Conservation (phyloP, 2,113 vertebrate genomes). For the Falco punctatus region DNA sequence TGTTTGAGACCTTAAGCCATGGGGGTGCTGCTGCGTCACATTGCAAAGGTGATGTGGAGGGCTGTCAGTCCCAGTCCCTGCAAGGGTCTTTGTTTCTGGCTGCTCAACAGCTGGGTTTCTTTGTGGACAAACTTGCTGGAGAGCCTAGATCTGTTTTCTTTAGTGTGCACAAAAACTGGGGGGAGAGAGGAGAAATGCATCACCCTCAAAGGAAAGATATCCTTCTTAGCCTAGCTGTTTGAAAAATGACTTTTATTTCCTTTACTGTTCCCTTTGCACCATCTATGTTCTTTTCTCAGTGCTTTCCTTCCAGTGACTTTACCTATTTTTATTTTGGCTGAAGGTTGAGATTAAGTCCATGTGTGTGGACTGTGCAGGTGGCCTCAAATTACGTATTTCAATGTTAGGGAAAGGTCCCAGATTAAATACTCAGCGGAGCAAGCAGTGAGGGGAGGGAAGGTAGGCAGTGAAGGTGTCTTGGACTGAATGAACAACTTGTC, state of each 20-base stretch:
- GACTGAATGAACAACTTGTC: background rate
- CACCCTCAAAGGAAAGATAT: background rate
- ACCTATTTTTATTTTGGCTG: background rate
- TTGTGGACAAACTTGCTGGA: background rate
- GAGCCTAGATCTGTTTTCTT: background rate
- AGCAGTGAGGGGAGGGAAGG: background rate
- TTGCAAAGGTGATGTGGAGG: background rate
- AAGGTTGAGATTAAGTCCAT: background rate
- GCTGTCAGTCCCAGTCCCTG: background rate
- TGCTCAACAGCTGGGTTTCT: background rate
- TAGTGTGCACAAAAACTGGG: background rate
- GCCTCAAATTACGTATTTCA: background rate
- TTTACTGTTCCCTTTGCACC: background rate
- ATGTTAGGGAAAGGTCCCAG: background rate
- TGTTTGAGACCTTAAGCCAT: background rate
- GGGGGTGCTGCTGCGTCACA: fast-evolving
- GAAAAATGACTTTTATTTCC: background rate
- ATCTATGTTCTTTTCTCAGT: background rate
- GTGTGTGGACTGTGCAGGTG: background rate
- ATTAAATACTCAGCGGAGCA: background rate
- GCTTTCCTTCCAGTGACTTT: background rate
- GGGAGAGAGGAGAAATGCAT: background rate
- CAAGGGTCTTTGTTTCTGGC: background rate
- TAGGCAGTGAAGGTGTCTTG: background rate
- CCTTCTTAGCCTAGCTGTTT: background rate